phyloP scores from a whole-genome alignment of 2,888 invertebrate species.

The Drosophila testacea region DNA sequence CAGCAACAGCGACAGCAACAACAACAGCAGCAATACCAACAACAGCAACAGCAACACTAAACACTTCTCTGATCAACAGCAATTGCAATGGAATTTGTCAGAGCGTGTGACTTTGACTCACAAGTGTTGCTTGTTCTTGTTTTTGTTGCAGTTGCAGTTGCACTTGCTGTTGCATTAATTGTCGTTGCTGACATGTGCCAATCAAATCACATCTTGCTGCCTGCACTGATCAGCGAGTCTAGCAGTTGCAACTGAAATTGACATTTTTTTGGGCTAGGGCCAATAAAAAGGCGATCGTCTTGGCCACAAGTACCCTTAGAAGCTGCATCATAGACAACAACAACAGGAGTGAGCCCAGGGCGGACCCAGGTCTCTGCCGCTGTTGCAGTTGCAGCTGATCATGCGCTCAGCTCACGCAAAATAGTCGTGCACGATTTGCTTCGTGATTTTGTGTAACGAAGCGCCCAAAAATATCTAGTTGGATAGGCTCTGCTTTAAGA shows the following conservation, averaged over 20 bases:
- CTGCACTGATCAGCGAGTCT: constrained; percentile 6
- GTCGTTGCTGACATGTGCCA: constrained; percentile 51
- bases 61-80: constrained; percentile 37
- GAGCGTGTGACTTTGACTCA: constrained; percentile 58
- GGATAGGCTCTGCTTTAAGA: constrained; percentile 49
- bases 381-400: constrained; percentile 75
- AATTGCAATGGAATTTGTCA: constrained; percentile 54
- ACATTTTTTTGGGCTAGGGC: constrained; percentile 15
- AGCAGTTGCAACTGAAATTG: constrained; percentile 15
- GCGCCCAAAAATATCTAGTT: constrained; percentile 79
- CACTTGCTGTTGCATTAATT: constrained; percentile 17
- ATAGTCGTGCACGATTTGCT: constrained; percentile 85
- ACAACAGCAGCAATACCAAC: constrained; percentile 13
- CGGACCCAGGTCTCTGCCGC: constrained; percentile 2
- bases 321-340: constrained; percentile 1
- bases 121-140: constrained; percentile 3
- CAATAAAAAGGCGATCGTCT: constrained; percentile 41
- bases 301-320: constrained; percentile 10
- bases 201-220: constrained; percentile 28
- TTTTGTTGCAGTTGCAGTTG: constrained; percentile 15
- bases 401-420: constrained; percentile 85
- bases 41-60: constrained; percentile 14
- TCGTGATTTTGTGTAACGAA: constrained; percentile 85
- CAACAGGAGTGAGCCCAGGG: constrained; percentile 7
- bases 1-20: constrained; percentile 12